Base-by-base conservation (phyloP, 2,113 vertebrate genomes). In the Pogona vitticeps region DNA sequence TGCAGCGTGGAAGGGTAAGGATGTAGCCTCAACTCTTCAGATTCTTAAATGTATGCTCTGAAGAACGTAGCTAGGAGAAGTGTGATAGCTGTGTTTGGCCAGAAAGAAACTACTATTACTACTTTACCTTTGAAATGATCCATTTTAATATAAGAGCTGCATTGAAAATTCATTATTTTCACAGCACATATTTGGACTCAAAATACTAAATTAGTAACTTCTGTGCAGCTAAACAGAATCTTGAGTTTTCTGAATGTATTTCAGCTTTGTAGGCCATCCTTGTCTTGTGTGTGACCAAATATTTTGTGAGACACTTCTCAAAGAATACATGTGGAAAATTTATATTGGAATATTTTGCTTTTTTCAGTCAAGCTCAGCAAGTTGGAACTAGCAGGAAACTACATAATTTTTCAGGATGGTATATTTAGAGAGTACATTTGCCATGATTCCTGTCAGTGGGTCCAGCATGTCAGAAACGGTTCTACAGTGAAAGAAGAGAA, bases 1-100 rank as follows among this genome's bases (percentile, higher is more conserved):
- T 98, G 88, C 98, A 97, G 83, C 96, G 97, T 84, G 99, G 99
- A 92, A 95, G 97, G 97, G 99, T 99, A 97, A 97, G n/a, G 97
- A 56, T 15, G 81, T 6, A 4, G 36, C 38, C 52, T 72, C 83
- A 76, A 1, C 61, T 82, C 42, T 75, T 80, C 40, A 63, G 46
- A 0, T 36, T 20, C 0, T 2, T 76, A 17, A 15, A 88, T 40
- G 42, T 68, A 21, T 80, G 3, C 0, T 56, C 42, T 40, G 65
- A 76, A 84, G 59, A 59, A 40, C 42, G 28, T 83, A 52, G 6
- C 31, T 80, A 1, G n/a, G 61, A 26, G 13, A 26, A 52, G 79
- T 2, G 67, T 82, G 56, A 80, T 82, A 26, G 26, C 61, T 52
- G 1, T n/a, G 84, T 2, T 40, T 40, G 75, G 68, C 81, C 26